Base-by-base conservation (phyloP, 2,888 invertebrate species). In the Lithophane socia region DNA sequence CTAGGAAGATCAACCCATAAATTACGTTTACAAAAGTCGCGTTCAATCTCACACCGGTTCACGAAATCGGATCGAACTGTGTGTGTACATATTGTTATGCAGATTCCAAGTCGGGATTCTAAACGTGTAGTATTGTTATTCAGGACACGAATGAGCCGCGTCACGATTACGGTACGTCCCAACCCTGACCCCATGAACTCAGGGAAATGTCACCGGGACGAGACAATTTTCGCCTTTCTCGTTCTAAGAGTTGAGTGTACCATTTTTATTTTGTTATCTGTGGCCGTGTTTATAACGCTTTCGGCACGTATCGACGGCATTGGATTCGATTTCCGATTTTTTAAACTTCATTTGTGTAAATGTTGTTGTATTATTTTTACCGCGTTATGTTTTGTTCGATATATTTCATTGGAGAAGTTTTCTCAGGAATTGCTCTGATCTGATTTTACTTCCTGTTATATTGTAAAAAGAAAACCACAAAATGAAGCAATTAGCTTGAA, bases 181-280 rank as follows among this genome's bases (percentile, higher is more conserved):
- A 95, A 94, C 96, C 95, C 93, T 96, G 96, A 96, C 96, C 96
- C 90, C 92, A 92, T 96, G 95, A 96, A 96, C 96, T 92, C 92
- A 87, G 89, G 88, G 88, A 94, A 94, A 95, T 94, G 94, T 95
- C 94, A 94, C 91, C 86, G 88, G 91, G 91, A 92, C 90, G 83
- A 91, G 87, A 87, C 84, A 84, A 87, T 87, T 88, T 88, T 88
- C 87, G 79, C 79, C 83, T 82, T 64, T 82, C 80, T 77, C 73
- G 80, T 75, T 82, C 75, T 75, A 77, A 80, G 75, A 79, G 78
- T 75, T 69, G 65, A 79, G 75, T 74, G 80, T 73, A 61, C 76
- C 79, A 80, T 81, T 87, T 86, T 87, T 86, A 82, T 87, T 80
- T 76, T 83, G 72, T 86, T 75, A 83, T 85, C 85, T 76, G 81